These are phyloP conservation scores for Syndactyla subalaris DNA, from an alignment of 2,797 vertebrate species.

Conservation along the genomic window DNA sequence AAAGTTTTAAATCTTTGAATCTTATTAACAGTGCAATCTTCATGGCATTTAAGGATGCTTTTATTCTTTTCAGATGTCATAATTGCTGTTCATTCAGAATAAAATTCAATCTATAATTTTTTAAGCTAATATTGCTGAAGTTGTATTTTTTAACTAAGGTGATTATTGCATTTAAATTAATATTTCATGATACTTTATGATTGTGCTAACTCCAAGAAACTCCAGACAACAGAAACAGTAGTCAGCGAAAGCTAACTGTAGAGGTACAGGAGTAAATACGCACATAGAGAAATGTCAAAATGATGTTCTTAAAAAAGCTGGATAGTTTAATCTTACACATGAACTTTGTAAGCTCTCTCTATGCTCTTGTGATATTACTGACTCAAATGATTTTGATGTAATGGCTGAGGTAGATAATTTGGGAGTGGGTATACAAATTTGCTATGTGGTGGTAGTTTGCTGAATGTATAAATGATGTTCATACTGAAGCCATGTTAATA, in stretches of 20 bases:
- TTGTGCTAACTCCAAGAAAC: background rate
- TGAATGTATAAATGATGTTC: background rate
- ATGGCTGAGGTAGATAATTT: background rate
- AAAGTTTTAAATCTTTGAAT: background rate
- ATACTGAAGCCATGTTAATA: background rate
- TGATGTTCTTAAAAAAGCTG: background rate
- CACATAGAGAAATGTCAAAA: background rate
- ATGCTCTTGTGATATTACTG: background rate
- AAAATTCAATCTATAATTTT: background rate
- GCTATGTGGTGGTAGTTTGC: background rate
- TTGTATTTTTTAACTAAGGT: background rate
- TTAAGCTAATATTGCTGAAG: background rate
- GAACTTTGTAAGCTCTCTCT: background rate
- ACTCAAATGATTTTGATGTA: background rate
- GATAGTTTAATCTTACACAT: background rate
- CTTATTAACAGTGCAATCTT: background rate
- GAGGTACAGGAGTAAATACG: background rate
- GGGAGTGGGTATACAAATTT: background rate
- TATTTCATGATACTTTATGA: background rate
- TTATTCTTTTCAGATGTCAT: background rate
- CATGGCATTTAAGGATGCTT: background rate
- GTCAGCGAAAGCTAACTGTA: background rate
- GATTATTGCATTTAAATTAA: background rate
- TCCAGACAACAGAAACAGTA: background rate
- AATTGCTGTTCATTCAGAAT: background rate